Conservation (phyloP, 2,888 invertebrate genomes). For the Drosophila niveifrons region DNA sequence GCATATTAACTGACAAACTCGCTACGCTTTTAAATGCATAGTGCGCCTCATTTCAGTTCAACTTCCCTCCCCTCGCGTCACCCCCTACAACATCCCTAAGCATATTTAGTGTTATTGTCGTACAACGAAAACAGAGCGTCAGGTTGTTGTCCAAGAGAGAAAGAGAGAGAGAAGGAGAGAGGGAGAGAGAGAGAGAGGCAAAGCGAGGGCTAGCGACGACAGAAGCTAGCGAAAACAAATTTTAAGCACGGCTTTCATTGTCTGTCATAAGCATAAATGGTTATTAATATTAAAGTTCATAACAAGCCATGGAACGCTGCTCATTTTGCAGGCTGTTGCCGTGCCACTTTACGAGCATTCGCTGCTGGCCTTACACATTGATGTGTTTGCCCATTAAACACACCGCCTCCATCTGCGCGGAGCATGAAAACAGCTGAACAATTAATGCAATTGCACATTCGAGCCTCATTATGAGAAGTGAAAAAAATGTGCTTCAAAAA, state of each 20-base stretch:
- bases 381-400: constrained; percentile 64
- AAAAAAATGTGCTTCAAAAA: constrained; percentile 4
- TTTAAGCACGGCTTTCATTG: constrained; percentile 65
- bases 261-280: constrained; percentile 80
- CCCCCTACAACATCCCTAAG: constrained; percentile 53
- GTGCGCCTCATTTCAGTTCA: constrained; percentile 31
- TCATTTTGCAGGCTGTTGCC: constrained; percentile 40
- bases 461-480: constrained; percentile 62
- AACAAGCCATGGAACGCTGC: constrained; percentile 46
- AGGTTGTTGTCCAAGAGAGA: neutral
- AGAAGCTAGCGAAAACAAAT: constrained; percentile 32
- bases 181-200: neutral
- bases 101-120: constrained; percentile 75
- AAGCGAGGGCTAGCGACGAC: neutral
- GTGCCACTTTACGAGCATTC: constrained; percentile 51
- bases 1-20: constrained; percentile 78
- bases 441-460: constrained; percentile 68
- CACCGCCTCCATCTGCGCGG: constrained; percentile 18
- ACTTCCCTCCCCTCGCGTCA: neutral
- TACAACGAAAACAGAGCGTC: constrained; percentile 69
- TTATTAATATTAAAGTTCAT: constrained; percentile 77
- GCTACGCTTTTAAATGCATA: constrained; percentile 74
- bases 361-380: constrained; percentile 47
- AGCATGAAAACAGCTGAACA: constrained; percentile 39
- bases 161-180: neutral